Base-by-base conservation (phyloP, 2,888 invertebrate genomes). In the Diplolepis rosae region DNA sequence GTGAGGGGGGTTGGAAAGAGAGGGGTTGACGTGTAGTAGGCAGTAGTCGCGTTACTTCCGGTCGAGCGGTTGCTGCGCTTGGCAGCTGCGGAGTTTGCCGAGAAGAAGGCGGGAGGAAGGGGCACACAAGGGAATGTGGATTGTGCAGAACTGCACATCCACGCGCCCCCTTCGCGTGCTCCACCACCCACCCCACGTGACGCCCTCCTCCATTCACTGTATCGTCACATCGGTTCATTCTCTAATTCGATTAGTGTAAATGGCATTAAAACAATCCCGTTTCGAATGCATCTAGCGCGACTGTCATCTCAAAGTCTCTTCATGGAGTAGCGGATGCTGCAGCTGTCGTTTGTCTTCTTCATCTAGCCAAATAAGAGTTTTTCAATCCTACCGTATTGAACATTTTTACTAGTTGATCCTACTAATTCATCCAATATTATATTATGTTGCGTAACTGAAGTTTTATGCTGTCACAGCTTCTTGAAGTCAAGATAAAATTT, bases 201-300 rank as follows among this genome's bases (percentile, higher is more conserved):
- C 69, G 77, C 77, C 71, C 73, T 70, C 54, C 22, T 69, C 67
- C 74, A 56, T 65, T 72, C 81, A 80, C 82, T 79, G 83, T 84
- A 85, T 85, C 82, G 82, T 81, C 86, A 83, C 86, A 87, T 87
- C 85, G 83, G 82, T 84, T 87, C 87, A 81, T 84, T 87, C 85
- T 87, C 89, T 90, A 90, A 91, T 91, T 91, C 91, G 90, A 91
- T 91, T 91, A 90, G 90, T 89, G 90, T 89, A 90, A 90, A 91
- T 90, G 90, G 90, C 89, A 91, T 91, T 91, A 91, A 90, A 91
- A 91, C 91, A 91, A 91, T 91, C 90, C 90, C 88, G 89, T 90
- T 90, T 89, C 87, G 85, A 89, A 84, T 87, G 84, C 84, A 82
- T 81, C 82, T 77, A 72, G 79, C 78, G 77, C 76, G 68, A 48